A percentile compares a stretch with the other conserved stretches of the same genome.
phyloP scores from a whole-genome alignment of 2,113 vertebrate species.

The Herpailurus yagouaroundi region DNA sequence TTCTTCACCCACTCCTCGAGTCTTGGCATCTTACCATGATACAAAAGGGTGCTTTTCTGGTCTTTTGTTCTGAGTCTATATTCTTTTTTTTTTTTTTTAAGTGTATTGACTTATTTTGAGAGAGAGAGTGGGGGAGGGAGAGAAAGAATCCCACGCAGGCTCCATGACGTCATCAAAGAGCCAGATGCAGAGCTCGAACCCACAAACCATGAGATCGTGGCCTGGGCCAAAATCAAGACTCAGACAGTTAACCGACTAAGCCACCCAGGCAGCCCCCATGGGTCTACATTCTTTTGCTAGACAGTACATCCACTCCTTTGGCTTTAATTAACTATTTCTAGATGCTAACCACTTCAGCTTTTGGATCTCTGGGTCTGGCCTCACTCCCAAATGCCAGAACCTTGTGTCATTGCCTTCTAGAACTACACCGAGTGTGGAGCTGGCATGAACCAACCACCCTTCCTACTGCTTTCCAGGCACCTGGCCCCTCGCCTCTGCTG shows the following conservation, averaged over 20 bases:
- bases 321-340: neutral
- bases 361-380: neutral
- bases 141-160: no score
- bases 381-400: neutral
- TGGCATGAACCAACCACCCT: neutral
- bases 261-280: no score
- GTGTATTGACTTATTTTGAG: no score
- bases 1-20: fast-evolving
- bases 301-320: neutral
- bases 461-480: fast-evolving
- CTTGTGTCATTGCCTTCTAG: neutral
- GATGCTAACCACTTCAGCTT: neutral
- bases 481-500: neutral
- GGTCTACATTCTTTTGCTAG: neutral
- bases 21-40: fast-evolving
- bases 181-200: no score
- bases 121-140: no score
- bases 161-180: no score
- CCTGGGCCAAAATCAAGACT: no score
- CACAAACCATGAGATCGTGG: no score
- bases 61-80: neutral
- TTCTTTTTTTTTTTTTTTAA: no score
- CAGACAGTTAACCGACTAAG: no score
- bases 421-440: fast-evolving
- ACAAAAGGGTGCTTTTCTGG: neutral